Evolutionary conservation across 1,140 invertebrate genomes (phyloP), one percentile per base, ranked within the genome.

Genomic region (Neoseiulus cucumeris): DNA sequence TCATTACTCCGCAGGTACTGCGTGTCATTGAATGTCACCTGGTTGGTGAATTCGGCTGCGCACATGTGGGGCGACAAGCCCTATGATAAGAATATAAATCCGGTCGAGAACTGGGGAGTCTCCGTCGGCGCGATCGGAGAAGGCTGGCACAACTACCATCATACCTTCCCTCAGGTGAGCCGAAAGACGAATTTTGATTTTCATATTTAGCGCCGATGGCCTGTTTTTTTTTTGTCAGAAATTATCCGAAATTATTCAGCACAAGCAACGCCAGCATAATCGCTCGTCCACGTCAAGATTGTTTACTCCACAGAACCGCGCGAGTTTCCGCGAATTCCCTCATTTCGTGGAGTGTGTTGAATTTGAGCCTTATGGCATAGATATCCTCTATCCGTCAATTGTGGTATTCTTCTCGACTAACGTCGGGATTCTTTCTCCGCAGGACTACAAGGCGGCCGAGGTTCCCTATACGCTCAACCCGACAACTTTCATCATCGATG

Each of bases 91-190:
- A 68, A 69, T 18, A 89, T 89, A 68, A 86, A 85, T 72, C 86
- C 87, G 1, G 74, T 83, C 0, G 81, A 89, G 74, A 88, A 88
- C 71, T 75, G 79, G 9, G 75, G 79, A 0, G 86, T 89, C 0
- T 80, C 86, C 0, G 65, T 87, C 0, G 79, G 84, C 47, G 84
- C 86, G 1, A 75, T 87, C 7, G 87, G 87, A 0, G 87, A 91
- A 77, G 90, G 90, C 1, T 92, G 87, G 83, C 91, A 94, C 73
- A 94, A 94, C 75, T 95, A 91, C 75, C 91, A 95, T 74, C 91
- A 95, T 76, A 85, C 86, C 0, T 95, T 95, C 78, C 92, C 92
- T 0, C 87, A 88, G 82, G 91, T 95, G 64, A 66, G 39, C 22
- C 7, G 59, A 39, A 39, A 39, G 33, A 39, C 9, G 4, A 4